Evolutionary conservation across 2,888 invertebrate species (phyloP), one percentile per base, ranked within the genome.

Genomic region (Campaea margaritaria): DNA sequence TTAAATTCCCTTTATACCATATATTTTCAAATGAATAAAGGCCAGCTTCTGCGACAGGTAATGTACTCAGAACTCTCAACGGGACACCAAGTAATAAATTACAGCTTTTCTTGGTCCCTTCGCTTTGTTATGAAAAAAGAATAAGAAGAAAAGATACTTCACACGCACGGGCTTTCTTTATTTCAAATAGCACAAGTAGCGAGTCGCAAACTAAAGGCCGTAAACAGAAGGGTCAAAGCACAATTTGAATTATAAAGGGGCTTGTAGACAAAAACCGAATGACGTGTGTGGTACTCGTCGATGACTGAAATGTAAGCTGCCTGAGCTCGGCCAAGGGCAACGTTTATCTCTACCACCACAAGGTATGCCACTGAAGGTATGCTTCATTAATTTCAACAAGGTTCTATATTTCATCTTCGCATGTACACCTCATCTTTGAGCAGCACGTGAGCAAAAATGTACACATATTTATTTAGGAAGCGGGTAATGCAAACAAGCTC

Each of bases 11-110:
- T 68, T 65, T 68, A 50, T 59, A 66, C 16, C 39, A 28, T 52
- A 58, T 36, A 48, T 47, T 58, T 53, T 39, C 31, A 53, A 57
- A 71, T 52, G 59, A 69, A 73, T 69, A 65, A 67, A 68, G 58
- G 64, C 38, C 63, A 60, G 65, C 69, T 68, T 68, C 65, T 53
- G 55, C 66, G 71, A 63, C 66, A 64, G 62, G 65, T 73, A 61
- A 71, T 63, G 65, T 71, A 70, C 73, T 69, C 58, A 73, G 70
- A 69, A 65, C 72, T 74, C 72, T 67, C 74, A 51, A 49, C 56
- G 75, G 71, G 75, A 74, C 70, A 67, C 61, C 36, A 38, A 62
- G 73, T 79, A 76, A 78, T 79, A 79, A 81, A 83, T 82, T 76
- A 36, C 36, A 71, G 73, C 74, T 75, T 72, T 72, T 72, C 68